A percentile compares a stretch with the other conserved stretches of the same genome.
These are phyloP conservation scores for Frieseomelitta varia DNA, from an alignment of 1,140 invertebrate genomes.

Conservation along the genomic window DNA sequence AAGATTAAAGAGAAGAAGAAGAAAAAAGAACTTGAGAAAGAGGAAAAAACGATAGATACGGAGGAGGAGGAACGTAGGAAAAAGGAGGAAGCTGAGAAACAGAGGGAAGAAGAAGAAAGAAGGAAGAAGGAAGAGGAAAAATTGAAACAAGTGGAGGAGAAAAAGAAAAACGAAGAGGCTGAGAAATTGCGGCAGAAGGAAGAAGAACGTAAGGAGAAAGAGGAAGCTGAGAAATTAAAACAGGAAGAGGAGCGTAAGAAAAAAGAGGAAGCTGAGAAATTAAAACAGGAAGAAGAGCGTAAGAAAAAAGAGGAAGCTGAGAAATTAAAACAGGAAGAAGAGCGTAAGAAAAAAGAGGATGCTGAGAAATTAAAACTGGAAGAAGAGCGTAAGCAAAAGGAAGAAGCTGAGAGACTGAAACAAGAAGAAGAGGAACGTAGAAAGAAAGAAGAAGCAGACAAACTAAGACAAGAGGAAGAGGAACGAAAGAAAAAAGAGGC, in stretches of 20 bases:
- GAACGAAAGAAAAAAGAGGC: constrained; percentile 41
- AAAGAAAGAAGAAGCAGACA: constrained; percentile 41
- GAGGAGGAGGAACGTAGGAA: constrained; percentile 47
- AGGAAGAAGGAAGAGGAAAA: constrained; percentile 34
- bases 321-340: constrained; percentile 7
- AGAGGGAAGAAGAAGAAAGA: constrained; percentile 45
- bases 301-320: constrained; percentile 3
- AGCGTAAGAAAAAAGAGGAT: background rate
- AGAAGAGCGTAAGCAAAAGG: constrained; percentile 41
- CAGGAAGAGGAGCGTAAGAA: constrained; percentile 25
- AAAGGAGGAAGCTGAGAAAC: constrained; percentile 51
- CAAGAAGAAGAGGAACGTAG: constrained; percentile 23
- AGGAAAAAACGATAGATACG: constrained; percentile 42
- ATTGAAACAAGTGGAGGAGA: constrained; percentile 39
- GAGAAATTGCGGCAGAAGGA: constrained; percentile 12
- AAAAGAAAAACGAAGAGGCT: constrained; percentile 8
- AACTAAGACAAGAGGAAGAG: constrained; percentile 38
- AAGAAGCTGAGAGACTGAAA: constrained; percentile 47
- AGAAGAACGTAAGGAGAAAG: constrained; percentile 20
- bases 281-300: background rate
- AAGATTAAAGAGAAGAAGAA: constrained; percentile 41
- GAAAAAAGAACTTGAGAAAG: constrained; percentile 39
- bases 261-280: constrained; percentile 18
- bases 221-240: constrained; percentile 19
- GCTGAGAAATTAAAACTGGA: constrained; percentile 26